Base-by-base conservation (phyloP, 2,797 vertebrate genomes). In the Toxotes lorentzi region DNA sequence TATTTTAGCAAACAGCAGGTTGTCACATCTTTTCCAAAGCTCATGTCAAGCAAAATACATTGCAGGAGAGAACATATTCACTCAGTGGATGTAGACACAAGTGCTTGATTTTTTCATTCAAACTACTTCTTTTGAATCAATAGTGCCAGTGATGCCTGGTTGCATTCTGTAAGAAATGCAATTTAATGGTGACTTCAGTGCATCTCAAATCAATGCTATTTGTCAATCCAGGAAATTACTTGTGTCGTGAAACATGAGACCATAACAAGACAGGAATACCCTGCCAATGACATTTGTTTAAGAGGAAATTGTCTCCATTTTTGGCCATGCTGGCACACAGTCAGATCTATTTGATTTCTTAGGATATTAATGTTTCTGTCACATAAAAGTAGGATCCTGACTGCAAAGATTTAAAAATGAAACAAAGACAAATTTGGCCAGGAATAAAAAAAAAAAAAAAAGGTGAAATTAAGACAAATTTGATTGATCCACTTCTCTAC, bases 211-310 rank as follows among this genome's bases (percentile, higher is more conserved):
- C 93, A 92, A 94, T 94, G 89, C 83, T 80, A 90, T 91, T 93
- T 90, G 90, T 93, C 92, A 88, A 94, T 94, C 91, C 91, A 94
- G 94, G 93, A 94, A 94, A 94, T 94, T 89, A 93, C 92, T 93
- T 91, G 85, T 92, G 92, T 93, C 79, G 86, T 91, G 86, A 92
- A 94, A 91, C 82, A 85, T 78, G 75, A 87, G 80, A 93, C 83
- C 88, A 73, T 91, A 93, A 92, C 90, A 89, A 92, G 90, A 91
- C 91, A 91, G 77, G 81, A 86, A 91, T 88, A 87, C 83, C 79
- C 83, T 87, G 86, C 72, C 90, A 89, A 78, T 89, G 86, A 84
- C 88, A 90, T 93, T 92, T 90, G 84, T 90, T 91, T 81, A 84
- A 88, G 72, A 85, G 89, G 83, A 91, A 88, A 92, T 89, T 87